Conservation (phyloP, 64 coral and sea anemone genomes). For the Montipora cactus region DNA sequence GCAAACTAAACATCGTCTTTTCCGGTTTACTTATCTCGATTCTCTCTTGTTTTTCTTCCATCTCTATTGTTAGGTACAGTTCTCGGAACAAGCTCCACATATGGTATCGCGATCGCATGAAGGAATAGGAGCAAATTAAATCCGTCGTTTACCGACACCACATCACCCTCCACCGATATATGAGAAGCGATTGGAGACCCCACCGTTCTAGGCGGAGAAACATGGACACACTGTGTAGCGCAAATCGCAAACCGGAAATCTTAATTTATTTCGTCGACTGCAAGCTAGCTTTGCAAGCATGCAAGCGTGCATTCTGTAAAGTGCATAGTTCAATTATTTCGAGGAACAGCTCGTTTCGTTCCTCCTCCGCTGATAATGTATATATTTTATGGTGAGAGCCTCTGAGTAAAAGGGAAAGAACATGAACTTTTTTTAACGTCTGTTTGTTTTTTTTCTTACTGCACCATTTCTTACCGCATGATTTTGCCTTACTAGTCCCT, state of each 20-base stretch:
- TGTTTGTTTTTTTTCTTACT: background rate
- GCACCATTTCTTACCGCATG: background rate
- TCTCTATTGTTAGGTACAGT: conserved; percentile 85
- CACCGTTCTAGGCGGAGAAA: background rate
- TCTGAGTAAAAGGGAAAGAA: conserved; percentile 30
- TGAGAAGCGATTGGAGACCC: too few relatives aligned
- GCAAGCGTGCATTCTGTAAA: conserved; percentile 43
- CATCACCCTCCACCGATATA: background rate
- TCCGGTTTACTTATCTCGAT: background rate
- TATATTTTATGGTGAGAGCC: conserved; percentile 45
- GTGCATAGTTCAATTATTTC: conserved; percentile 46
- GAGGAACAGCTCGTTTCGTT: background rate
- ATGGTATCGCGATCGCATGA: conserved; percentile 70
- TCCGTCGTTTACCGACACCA: background rate
- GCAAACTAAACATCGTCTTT: background rate
- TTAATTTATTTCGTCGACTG: conserved; percentile 58
- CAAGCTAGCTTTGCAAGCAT: background rate
- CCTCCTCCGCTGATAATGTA: conserved; percentile 4
- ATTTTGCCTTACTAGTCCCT: too few relatives aligned
- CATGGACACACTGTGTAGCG: background rate
- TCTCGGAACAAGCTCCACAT: conserved; percentile 85
- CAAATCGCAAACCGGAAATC: conserved; percentile 25
- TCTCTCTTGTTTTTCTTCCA: conserved; percentile 19
- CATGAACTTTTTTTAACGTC: background rate
- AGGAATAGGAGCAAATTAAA: conserved; percentile 69